These are phyloP conservation scores for Monomorium pharaonis DNA, from an alignment of 1,140 invertebrate species.

Conservation along the genomic window DNA sequence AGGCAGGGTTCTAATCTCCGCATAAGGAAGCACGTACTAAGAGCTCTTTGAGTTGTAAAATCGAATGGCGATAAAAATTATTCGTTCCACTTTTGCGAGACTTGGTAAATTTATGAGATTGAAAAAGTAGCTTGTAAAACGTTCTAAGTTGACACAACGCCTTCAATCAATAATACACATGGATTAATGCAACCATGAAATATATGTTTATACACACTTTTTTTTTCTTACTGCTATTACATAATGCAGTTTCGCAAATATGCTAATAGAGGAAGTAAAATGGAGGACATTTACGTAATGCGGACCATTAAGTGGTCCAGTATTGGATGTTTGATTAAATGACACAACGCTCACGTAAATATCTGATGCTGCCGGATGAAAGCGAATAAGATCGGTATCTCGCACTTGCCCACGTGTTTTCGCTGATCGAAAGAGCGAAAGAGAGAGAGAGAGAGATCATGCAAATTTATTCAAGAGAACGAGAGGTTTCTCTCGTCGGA, in stretches of 20 bases:
- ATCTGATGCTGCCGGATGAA: neutral
- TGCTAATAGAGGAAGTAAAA: neutral
- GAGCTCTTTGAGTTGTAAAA: neutral
- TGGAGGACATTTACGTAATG: neutral
- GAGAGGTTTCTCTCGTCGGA: neutral
- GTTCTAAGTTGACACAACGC: neutral
- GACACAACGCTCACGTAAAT: neutral
- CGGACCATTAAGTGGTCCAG: neutral
- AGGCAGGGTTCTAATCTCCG: neutral
- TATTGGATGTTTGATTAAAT: neutral
- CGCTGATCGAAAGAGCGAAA: neutral
- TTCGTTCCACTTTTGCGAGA: neutral
- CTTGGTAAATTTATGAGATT: conserved; percentile 11
- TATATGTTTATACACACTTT: neutral
- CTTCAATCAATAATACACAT: neutral
- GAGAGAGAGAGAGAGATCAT: neutral
- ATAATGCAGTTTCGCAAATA: conserved; percentile 19
- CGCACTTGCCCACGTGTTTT: neutral
- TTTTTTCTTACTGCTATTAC: neutral
- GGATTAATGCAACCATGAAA: conserved; percentile 23
- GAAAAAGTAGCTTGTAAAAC: neutral
- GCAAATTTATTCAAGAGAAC: conserved; percentile 28
- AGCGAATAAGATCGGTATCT: neutral
- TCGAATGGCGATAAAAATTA: neutral
- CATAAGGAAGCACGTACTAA: neutral